Conservation (phyloP, 2,888 invertebrate species). For the Eristalis tenax region DNA sequence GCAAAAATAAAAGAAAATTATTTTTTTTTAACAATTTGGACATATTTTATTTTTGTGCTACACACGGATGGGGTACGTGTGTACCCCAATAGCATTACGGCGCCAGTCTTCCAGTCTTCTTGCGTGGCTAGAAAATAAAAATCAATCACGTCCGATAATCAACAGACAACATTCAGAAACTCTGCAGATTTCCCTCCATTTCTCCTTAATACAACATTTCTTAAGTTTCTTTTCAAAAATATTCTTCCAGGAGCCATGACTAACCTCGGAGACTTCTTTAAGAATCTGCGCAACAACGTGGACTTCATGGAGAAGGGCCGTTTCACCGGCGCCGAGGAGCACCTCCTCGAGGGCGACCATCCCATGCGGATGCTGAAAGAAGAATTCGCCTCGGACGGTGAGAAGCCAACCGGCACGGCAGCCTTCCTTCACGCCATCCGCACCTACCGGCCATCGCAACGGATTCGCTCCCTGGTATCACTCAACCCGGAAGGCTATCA, state of each 20-base stretch:
- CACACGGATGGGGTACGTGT: too few species aligned
- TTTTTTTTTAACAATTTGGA: too few species aligned
- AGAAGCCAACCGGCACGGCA: slow-evolving; percentile 76
- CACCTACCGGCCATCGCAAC: slow-evolving; percentile 82
- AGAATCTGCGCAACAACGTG: slow-evolving; percentile 78
- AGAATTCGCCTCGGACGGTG: slow-evolving; percentile 57
- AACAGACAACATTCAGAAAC: too few species aligned
- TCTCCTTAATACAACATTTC: neutral
- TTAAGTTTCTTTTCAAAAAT: slow-evolving; percentile 13
- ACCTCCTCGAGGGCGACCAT: slow-evolving; percentile 78
- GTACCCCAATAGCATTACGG: too few species aligned
- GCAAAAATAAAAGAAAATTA: too few species aligned
- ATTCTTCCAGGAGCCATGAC: slow-evolving; percentile 78
- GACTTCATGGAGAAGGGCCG: slow-evolving; percentile 77
- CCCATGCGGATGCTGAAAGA: slow-evolving; percentile 75
- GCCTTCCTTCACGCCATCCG: slow-evolving; percentile 81
- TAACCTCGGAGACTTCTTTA: slow-evolving; percentile 79
- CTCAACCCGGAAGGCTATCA: slow-evolving; percentile 83
- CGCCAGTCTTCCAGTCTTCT: too few species aligned
- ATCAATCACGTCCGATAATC: too few species aligned
- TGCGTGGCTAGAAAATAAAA: too few species aligned
- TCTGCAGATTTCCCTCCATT: neutral
- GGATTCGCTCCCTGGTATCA: slow-evolving; percentile 84
- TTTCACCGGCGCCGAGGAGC: slow-evolving; percentile 75
- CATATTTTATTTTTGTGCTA: too few species aligned